phyloP scores from a whole-genome alignment of 1,140 invertebrate genomes.

The Carcinoscorpius rotundicauda region DNA sequence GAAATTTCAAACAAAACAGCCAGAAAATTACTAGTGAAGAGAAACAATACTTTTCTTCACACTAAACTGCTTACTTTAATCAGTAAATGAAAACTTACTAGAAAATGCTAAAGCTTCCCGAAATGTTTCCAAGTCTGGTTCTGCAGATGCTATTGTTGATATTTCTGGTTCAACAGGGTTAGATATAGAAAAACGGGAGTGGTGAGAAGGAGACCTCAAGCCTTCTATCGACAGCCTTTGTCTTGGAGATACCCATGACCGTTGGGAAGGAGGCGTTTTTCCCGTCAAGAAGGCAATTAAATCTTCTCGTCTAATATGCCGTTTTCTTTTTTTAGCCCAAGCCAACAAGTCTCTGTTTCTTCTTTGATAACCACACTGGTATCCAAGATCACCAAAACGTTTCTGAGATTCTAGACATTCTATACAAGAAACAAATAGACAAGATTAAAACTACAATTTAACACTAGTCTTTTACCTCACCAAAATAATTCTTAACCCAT shows the following conservation, averaged over 20 bases:
- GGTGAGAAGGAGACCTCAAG: constrained; percentile 10
- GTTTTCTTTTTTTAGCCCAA: constrained; percentile 58
- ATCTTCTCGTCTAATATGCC: constrained; percentile 59
- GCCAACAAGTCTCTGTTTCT: constrained; percentile 60
- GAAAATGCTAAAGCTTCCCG: constrained; percentile 56
- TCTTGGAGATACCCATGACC: constrained; percentile 19
- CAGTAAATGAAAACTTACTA: constrained; percentile 27
- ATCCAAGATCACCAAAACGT: constrained; percentile 51
- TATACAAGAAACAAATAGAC: constrained; percentile 30
- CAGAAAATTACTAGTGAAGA: too few relatives aligned
- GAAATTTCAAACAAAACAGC: too few relatives aligned
- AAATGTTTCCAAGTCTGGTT: constrained; percentile 52
- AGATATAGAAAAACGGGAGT: constrained; percentile 1
- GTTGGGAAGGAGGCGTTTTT: constrained; percentile 46
- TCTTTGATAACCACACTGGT: constrained; percentile 57
- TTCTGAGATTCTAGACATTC: constrained; percentile 59
- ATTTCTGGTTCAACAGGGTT: background rate
- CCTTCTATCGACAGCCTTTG: constrained; percentile 15
- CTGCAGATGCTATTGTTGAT: constrained; percentile 8
- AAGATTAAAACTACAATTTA: constrained; percentile 3
- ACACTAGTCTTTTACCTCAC: background rate
- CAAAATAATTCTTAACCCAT: too few relatives aligned
- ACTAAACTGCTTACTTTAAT: background rate
- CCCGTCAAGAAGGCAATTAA: constrained; percentile 63
- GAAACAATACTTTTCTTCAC: constrained; percentile 4